phyloP scores from a whole-genome alignment of 2,888 invertebrate species.

The Nephrotoma guestfalica region DNA sequence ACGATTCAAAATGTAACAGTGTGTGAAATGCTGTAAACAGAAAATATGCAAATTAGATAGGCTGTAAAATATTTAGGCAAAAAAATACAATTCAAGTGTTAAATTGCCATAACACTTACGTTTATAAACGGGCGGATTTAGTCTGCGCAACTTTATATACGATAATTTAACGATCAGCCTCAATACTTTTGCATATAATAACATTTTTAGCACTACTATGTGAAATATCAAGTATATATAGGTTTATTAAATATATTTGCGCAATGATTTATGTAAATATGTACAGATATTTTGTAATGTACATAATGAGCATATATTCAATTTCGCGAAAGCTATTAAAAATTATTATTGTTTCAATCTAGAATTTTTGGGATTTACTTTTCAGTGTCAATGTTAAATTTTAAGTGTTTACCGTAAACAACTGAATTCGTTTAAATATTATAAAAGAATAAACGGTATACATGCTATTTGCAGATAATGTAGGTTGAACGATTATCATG shows the following conservation, averaged over 20 bases:
- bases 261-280: background rate
- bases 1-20: background rate
- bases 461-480: too few relatives aligned
- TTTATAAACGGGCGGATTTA: background rate
- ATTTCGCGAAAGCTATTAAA: background rate
- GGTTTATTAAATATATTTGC: background rate
- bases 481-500: too few relatives aligned
- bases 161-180: background rate
- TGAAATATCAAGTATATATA: background rate
- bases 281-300: background rate
- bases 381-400: background rate
- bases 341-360: background rate
- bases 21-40: background rate
- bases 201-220: background rate
- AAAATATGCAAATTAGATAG: background rate
- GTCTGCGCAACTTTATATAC: background rate
- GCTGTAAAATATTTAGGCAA: too few relatives aligned
- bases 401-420: background rate
- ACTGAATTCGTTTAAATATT: background rate
- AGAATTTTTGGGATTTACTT: background rate
- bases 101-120: background rate
- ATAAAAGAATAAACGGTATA: too few relatives aligned
- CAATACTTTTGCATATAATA: too few relatives aligned
- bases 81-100: background rate
- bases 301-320: too few relatives aligned